Evolutionary conservation across 2,888 invertebrate species (phyloP).

Genomic region (Tortrix viridana): DNA sequence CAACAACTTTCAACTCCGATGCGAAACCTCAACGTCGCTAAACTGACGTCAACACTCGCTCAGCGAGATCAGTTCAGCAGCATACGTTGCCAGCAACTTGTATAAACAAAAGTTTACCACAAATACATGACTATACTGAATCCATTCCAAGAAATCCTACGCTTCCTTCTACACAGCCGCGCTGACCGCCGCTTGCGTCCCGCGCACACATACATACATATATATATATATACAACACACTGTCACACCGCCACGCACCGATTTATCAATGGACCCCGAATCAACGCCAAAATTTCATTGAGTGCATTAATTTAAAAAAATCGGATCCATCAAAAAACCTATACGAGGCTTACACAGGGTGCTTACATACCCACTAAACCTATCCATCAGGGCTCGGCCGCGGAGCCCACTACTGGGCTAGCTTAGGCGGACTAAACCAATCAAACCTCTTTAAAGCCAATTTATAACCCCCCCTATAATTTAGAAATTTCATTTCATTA

Average conservation of each 20-base stretch:
- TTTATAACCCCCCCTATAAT: not conserved
- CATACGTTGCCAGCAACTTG: no score
- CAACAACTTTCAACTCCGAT: no score
- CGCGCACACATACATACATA: slow-evolving; percentile 54
- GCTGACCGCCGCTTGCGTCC: slow-evolving; percentile 45
- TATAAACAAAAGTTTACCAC: no score
- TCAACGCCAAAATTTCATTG: not conserved
- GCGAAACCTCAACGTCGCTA: no score
- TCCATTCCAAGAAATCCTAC: not conserved
- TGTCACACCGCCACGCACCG: slow-evolving; percentile 36
- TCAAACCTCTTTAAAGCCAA: slow-evolving; percentile 5
- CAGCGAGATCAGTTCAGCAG: no score
- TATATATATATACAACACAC: slow-evolving; percentile 52
- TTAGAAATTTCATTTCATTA: slow-evolving; percentile 3
- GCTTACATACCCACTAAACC: slow-evolving; percentile 73
- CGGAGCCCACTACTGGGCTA: slow-evolving; percentile 39
- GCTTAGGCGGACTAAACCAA: slow-evolving; percentile 53
- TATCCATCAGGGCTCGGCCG: slow-evolving; percentile 50
- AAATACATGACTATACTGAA: no score
- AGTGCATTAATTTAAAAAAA: slow-evolving; percentile 18
- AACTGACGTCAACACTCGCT: no score
- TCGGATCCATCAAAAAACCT: slow-evolving; percentile 38
- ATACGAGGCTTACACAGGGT: slow-evolving; percentile 58
- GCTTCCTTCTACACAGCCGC: not conserved
- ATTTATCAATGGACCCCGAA: slow-evolving; percentile 15